Base-by-base conservation (phyloP, 64 coral and sea anemone genomes). In the Montipora foliosa region DNA sequence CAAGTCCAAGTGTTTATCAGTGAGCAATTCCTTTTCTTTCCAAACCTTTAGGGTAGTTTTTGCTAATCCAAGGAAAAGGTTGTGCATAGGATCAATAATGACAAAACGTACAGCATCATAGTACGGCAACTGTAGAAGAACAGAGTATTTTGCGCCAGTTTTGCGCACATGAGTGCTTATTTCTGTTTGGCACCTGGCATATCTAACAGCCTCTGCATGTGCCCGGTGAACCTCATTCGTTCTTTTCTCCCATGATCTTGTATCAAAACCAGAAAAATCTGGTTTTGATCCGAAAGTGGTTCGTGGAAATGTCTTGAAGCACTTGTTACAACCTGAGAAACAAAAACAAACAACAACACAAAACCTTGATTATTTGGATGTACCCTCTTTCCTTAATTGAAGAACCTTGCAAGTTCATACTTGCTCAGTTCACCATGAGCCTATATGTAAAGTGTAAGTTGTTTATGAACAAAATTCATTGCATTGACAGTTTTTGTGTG, bases 21-120 rank as follows among this genome's bases (percentile, higher is more conserved):
- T 50, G 11, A 93, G 6, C 47, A 80, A 6, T 15, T 67, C 91
- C 25, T 78, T 57, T 3, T 87, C 67, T 22, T 69, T 92, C 82
- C 91, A 86, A 3, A 66, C 59, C 1, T 79, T 87, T 11, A 93
- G 6, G 25, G 25, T 25, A 25, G 25, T 25, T 53, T 87, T 93
- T 49, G 83, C 91, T 22, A 67, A 17, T 15, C 91, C 91, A 46
- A 78, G 44, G 5, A 87, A 77, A 8, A 93, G 19, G 22, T 93
- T 93, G 5, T 93, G 92, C 92, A 88, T 93, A 2, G 91, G 91
- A 44, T 93, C 91, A 52, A 93, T 55, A 12, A 87, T 15, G 47
- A 93, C 47, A 52, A 79, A 93, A 0, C 83, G 74, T 16, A 93
- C 62, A 50, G 83, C 82, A 87, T 93, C 91, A 25, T 25, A 25